These are phyloP conservation scores for Pachypsylla venusta DNA, from an alignment of 1,140 invertebrate species.

Conservation along the genomic window DNA sequence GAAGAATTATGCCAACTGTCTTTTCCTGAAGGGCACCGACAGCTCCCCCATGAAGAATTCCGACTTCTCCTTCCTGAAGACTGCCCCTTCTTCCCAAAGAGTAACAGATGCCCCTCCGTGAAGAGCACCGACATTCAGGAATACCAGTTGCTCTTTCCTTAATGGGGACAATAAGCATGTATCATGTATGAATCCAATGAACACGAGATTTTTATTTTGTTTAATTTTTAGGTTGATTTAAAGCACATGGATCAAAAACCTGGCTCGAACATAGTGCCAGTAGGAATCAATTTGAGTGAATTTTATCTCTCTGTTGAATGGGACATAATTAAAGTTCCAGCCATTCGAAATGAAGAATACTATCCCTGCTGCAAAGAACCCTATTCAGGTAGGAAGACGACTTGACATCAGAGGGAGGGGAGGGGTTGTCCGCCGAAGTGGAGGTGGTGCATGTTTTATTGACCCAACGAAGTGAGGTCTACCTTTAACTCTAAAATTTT, in stretches of 20 bases:
- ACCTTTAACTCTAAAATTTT: too few species aligned
- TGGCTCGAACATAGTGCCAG: slow-evolving; percentile 58
- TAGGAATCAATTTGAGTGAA: slow-evolving; percentile 77
- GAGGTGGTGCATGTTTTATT: too few species aligned
- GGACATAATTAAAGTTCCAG: slow-evolving; percentile 82
- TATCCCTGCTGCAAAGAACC: slow-evolving; percentile 73
- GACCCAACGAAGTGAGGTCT: too few species aligned
- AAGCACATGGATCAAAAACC: slow-evolving; percentile 64
- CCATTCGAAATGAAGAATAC: slow-evolving; percentile 77
- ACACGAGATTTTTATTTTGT: slow-evolving; percentile 16
- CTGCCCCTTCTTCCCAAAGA: background rate
- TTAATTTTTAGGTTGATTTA: slow-evolving; percentile 53
- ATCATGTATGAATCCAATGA: background rate
- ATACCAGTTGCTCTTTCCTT: background rate
- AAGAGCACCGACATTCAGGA: background rate
- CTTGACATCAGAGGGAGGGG: too few species aligned
- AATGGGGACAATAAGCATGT: background rate
- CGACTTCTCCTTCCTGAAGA: too few species aligned
- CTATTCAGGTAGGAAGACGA: slow-evolving; percentile 63
- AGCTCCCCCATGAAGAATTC: too few species aligned
- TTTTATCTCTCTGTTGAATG: slow-evolving; percentile 91
- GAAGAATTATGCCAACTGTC: too few species aligned
- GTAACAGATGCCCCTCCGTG: slow-evolving; percentile 19
- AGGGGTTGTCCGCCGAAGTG: too few species aligned
- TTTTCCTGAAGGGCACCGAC: too few species aligned